Conservation (phyloP, 2,797 vertebrate species). For the Lutjanus argentimaculatus region DNA sequence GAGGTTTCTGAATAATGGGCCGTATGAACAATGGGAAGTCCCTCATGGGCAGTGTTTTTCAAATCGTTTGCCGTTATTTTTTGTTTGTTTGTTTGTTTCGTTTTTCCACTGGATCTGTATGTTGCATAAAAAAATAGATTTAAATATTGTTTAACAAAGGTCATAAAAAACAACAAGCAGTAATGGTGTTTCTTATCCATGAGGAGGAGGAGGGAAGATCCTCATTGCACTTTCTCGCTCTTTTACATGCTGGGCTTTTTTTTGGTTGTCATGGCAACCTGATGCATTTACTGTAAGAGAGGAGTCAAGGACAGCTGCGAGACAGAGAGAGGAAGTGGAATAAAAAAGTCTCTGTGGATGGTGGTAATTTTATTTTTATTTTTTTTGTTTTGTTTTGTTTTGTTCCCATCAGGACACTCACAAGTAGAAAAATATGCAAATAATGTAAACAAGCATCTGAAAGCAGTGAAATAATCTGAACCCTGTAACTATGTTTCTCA, state of each 20-base stretch:
- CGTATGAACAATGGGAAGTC: too few species aligned
- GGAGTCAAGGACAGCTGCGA: not conserved
- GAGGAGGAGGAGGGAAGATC: not conserved
- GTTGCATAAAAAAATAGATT: too few species aligned
- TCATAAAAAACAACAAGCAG: not conserved
- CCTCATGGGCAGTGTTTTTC: too few species aligned
- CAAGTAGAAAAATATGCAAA: not conserved
- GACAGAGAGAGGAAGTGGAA: not conserved
- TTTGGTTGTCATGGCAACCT: constrained; percentile 45
- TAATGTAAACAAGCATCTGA: not conserved
- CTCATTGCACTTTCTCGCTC: not conserved
- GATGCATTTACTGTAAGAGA: constrained; percentile 12
- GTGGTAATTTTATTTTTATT: not conserved
- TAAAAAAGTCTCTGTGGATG: not conserved
- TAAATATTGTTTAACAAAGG: not conserved
- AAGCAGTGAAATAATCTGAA: not conserved
- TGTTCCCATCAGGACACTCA: not conserved
- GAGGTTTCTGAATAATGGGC: too few species aligned
- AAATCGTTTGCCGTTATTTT: too few species aligned
- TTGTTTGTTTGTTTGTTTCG: too few species aligned
- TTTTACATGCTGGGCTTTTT: constrained; percentile 10
- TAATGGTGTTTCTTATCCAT: not conserved
- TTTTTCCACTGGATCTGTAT: too few species aligned
- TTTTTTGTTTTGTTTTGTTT: not conserved
- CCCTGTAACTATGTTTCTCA: not conserved